phyloP scores from a whole-genome alignment of 2,888 invertebrate genomes.

The Perdita meconis region DNA sequence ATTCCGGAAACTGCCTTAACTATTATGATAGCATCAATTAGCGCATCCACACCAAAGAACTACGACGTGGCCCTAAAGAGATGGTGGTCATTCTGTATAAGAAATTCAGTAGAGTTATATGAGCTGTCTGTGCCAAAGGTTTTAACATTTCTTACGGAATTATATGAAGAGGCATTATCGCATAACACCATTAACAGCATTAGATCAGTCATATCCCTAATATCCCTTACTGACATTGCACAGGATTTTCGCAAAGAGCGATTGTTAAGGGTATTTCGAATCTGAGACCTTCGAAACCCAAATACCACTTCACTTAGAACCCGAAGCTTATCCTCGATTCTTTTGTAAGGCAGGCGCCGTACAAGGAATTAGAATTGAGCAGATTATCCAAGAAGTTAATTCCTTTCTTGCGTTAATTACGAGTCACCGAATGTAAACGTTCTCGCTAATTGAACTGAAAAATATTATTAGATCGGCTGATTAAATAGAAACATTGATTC shows the following conservation, averaged over 20 bases:
- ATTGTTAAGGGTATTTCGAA: neutral
- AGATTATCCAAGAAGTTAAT: neutral
- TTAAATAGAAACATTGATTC: neutral
- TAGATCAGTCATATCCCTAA: neutral
- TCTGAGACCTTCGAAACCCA: neutral
- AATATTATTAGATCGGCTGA: neutral
- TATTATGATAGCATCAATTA: neutral
- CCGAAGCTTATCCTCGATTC: neutral
- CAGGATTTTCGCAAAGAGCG: neutral
- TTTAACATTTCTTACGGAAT: too few relatives aligned
- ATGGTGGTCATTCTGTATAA: neutral
- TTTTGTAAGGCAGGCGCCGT: neutral
- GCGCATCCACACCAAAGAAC: neutral
- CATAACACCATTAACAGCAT: neutral
- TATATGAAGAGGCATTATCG: neutral
- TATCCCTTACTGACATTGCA: neutral
- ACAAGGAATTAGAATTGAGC: neutral
- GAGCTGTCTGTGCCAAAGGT: neutral
- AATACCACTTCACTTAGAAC: neutral
- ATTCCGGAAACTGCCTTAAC: neutral
- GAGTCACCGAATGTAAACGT: neutral
- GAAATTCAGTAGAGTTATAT: neutral
- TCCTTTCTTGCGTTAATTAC: neutral
- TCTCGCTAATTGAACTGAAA: neutral
- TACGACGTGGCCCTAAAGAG: too few relatives aligned